Evolutionary conservation across 1,140 invertebrate genomes (phyloP), one percentile per base, ranked within the genome.

Genomic region (Drosophila auraria): DNA sequence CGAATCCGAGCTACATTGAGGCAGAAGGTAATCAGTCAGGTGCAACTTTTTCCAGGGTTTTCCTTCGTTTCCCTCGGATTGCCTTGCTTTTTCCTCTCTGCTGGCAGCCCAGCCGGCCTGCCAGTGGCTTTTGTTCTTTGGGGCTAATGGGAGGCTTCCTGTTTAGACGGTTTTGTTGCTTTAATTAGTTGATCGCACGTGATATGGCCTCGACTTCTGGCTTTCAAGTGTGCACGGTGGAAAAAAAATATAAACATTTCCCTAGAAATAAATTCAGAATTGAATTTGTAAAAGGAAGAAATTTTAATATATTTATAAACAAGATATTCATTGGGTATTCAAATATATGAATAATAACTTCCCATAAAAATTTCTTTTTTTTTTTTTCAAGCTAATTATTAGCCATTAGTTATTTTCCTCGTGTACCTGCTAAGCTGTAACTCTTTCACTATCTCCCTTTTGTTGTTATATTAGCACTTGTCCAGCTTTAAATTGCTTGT

Each of bases 131-230:
- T 89, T 82, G 75, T 82, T 84, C 66, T 86, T 44, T 73, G 47
- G 73, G 75, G 51, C 79, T 90, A 90, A 89, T 89, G 86, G 83
- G 78, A 80, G 86, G 82, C 86, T 89, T 89, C 86, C 86, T 90
- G 86, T 84, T 90, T 90, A 82, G 83, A 84, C 63, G 71, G 79
- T 71, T 73, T 84, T 90, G 71, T 71, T 86, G 79, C 86, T 77
- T 90, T 90, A 90, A 90, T 90, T 90, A 90, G 86, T 90, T 86
- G 82, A 86, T 90, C 86, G 86, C 86, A 90, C 86, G 86, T 90
- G 86, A 90, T 87, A 87, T 51, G 81, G 40, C 14, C 53, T 38
- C 47, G 66, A 72, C 45, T 66, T 57, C 42, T 45, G 33, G 20
- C 51, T 45, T 17, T 45, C 3, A 9, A 44, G 8, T 38, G 51